A percentile compares a stretch with the other conserved stretches of the same genome.
These are phyloP conservation scores for Philopotamus ludificatus DNA, from an alignment of 1,140 invertebrate genomes.

Conservation along the genomic window DNA sequence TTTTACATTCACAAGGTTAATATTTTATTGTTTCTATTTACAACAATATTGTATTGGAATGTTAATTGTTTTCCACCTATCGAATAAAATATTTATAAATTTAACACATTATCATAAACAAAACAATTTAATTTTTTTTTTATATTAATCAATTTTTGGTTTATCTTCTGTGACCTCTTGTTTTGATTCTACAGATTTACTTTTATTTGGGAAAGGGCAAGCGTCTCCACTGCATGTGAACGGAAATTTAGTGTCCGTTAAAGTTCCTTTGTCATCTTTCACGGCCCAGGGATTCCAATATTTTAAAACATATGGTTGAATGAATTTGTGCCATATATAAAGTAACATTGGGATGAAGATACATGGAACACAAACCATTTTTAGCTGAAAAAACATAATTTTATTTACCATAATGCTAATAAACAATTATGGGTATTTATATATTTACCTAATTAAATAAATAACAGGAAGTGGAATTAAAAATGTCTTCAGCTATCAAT, in stretches of 20 bases:
- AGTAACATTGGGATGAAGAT: constrained; percentile 73
- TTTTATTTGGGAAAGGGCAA: constrained; percentile 43
- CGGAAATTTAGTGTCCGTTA: constrained; percentile 56
- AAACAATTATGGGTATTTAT: no score
- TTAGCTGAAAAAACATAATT: no score
- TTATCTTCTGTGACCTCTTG: not conserved
- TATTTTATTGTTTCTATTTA: no score
- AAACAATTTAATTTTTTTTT: not conserved
- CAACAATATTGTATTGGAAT: no score
- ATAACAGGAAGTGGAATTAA: no score
- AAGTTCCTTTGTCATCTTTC: constrained; percentile 59
- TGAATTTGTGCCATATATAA: constrained; percentile 74
- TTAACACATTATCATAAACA: not conserved
- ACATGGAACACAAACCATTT: constrained; percentile 77
- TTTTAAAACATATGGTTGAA: constrained; percentile 69
- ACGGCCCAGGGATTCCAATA: constrained; percentile 77
- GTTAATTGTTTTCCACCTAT: no score
- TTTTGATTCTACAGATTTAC: not conserved
- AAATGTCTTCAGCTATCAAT: no score
- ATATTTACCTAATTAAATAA: no score
- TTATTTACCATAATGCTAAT: no score
- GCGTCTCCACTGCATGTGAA: constrained; percentile 57
- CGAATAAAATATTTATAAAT: not conserved
- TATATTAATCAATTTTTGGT: constrained; percentile 2
- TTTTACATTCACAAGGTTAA: no score